phyloP scores from a whole-genome alignment of 2,888 invertebrate species.

The Eudasyphora cyanicolor region DNA sequence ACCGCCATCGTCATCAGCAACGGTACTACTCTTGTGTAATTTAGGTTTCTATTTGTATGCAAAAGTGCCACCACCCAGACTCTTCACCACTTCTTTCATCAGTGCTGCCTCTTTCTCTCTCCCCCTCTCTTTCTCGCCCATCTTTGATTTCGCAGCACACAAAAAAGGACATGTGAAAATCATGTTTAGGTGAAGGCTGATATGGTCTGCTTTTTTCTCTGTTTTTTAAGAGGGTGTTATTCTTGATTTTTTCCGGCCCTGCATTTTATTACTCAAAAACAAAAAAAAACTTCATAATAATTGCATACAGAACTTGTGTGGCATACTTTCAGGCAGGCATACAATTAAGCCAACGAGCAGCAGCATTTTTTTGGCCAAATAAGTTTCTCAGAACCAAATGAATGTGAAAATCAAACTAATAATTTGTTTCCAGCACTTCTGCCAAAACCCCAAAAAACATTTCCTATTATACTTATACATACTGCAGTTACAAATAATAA shows the following conservation, averaged over 20 bases:
- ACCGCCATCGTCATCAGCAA: background rate
- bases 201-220: constrained; percentile 15
- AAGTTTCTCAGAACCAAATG: constrained; percentile 7
- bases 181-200: constrained; percentile 50
- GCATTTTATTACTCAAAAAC: background rate
- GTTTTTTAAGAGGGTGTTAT: constrained; percentile 27
- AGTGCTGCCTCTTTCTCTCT: constrained; percentile 5
- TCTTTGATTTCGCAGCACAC: constrained; percentile 32
- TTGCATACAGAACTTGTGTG: constrained; percentile 57
- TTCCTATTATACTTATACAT: too few relatives aligned
- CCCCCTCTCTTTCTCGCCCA: background rate
- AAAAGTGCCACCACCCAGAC: too few relatives aligned
- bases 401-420: constrained; percentile 39
- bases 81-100: too few relatives aligned
- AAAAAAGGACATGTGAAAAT: constrained; percentile 37
- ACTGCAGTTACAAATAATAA: too few relatives aligned
- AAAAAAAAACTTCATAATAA: constrained; percentile 53
- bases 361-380: constrained; percentile 37
- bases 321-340: constrained; percentile 59
- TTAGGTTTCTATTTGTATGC: constrained; percentile 58
- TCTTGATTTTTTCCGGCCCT: background rate
- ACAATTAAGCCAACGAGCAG: constrained; percentile 53
- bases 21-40: constrained; percentile 41
- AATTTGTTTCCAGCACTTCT: too few relatives aligned
- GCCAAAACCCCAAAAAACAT: too few relatives aligned